A percentile compares a stretch with the other conserved stretches of the same genome.
Evolutionary conservation across 2,797 vertebrate species (phyloP).

Genomic region (Garrulus glandarius): DNA sequence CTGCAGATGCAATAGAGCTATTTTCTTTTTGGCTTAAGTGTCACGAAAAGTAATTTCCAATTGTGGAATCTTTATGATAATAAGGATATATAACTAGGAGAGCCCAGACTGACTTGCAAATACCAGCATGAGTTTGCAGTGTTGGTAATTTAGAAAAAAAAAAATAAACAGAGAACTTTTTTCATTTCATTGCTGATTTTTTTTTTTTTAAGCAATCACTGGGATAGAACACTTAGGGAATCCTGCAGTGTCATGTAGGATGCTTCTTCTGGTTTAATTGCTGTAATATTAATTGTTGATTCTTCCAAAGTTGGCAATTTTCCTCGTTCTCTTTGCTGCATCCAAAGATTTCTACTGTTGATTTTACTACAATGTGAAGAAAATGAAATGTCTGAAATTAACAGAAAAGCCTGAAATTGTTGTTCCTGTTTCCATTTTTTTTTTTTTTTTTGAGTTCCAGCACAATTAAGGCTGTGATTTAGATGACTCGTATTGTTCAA

Average conservation of each 20-base stretch:
- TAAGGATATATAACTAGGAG: background rate
- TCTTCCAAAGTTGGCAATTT: background rate
- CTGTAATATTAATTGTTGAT: background rate
- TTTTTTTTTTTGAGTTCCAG: background rate
- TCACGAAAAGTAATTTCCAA: slow-evolving; percentile 10
- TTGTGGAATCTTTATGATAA: slow-evolving; percentile 39
- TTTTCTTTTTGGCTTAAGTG: slow-evolving; percentile 12
- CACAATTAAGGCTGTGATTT: background rate
- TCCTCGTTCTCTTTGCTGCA: background rate
- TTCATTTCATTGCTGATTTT: background rate
- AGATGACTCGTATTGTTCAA: background rate
- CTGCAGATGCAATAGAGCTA: slow-evolving; percentile 42
- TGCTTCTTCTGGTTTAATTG: background rate
- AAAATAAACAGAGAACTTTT: background rate
- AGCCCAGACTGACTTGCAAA: background rate
- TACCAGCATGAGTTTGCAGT: background rate
- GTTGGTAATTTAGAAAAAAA: background rate
- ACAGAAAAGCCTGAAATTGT: background rate
- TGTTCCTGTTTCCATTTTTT: background rate
- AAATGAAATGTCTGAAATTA: background rate
- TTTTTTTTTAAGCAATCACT: background rate
- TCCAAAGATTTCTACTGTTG: background rate
- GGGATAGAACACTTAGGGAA: background rate
- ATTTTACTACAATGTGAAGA: background rate
- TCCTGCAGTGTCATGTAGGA: background rate